A percentile compares a stretch with the other conserved stretches of the same genome.
These are phyloP conservation scores for Ariolimax columbianus DNA, from an alignment of 2,888 invertebrate species.

Conservation along the genomic window DNA sequence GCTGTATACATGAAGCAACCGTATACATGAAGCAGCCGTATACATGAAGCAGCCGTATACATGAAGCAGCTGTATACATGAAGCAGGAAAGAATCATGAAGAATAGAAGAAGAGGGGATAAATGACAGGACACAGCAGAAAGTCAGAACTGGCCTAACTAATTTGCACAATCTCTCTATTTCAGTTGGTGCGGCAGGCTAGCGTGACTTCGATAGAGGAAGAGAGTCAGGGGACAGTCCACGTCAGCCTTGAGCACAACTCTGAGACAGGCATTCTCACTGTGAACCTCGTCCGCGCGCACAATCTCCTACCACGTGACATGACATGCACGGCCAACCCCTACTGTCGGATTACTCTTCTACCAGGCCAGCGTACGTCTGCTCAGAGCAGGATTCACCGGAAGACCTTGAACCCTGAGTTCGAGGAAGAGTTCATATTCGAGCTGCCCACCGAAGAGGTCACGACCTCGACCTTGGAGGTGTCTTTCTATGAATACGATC, in stretches of 20 bases:
- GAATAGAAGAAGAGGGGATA: too few species aligned
- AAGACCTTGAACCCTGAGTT: constrained; percentile 85
- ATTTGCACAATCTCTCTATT: background rate
- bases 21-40: too few species aligned
- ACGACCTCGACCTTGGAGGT: constrained; percentile 83
- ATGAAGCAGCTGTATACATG: too few species aligned
- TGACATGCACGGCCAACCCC: constrained; percentile 80
- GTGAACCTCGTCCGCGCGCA: constrained; percentile 84
- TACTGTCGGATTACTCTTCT: constrained; percentile 93
- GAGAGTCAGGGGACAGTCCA: constrained; percentile 83
- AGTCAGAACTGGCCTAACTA: background rate
- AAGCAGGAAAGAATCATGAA: too few species aligned
- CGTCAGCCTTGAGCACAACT: constrained; percentile 83
- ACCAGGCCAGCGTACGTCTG: constrained; percentile 83
- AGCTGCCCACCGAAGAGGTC: constrained; percentile 80
- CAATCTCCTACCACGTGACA: constrained; percentile 73
- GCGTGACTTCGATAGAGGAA: constrained; percentile 78
- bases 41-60: too few species aligned
- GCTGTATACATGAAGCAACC: too few species aligned
- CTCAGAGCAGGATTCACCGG: constrained; percentile 81
- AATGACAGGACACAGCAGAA: too few species aligned
- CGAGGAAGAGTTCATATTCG: constrained; percentile 85
- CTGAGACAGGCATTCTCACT: constrained; percentile 83
- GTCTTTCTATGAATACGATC: constrained; percentile 84
- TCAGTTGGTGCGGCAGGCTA: constrained; percentile 65